phyloP scores from a whole-genome alignment of 2,797 vertebrate species.

The Craterocephalus amniculus region DNA sequence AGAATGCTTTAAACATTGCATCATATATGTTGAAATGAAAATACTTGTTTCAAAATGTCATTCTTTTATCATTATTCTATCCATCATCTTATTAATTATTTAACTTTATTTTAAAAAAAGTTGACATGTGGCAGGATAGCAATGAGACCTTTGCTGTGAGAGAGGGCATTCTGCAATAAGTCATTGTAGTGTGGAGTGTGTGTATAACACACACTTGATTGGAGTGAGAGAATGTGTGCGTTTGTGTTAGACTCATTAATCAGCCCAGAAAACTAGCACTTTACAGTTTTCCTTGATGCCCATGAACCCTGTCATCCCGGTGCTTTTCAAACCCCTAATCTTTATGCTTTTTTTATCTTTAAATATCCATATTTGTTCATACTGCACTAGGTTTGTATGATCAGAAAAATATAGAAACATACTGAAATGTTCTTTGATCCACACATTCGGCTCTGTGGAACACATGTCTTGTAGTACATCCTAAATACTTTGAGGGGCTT shows the following conservation, averaged over 20 bases:
- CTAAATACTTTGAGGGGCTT: conserved; percentile 72
- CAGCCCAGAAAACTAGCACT: conserved; percentile 24
- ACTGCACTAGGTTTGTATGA: neutral
- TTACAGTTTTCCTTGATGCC: conserved; percentile 35
- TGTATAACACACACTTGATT: conserved; percentile 13
- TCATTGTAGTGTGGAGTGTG: conserved; percentile 9
- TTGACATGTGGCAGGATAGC: neutral
- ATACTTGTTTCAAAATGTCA: too few relatives aligned
- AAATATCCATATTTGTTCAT: neutral
- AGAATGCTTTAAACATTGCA: too few relatives aligned
- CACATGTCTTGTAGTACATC: conserved; percentile 32
- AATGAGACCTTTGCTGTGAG: conserved; percentile 11
- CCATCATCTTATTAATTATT: too few relatives aligned
- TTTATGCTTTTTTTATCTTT: neutral
- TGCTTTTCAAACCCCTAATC: conserved; percentile 1
- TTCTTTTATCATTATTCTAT: too few relatives aligned
- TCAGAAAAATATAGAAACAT: neutral
- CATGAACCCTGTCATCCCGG: neutral
- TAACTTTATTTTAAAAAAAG: too few relatives aligned
- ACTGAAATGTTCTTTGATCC: neutral
- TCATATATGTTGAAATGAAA: too few relatives aligned
- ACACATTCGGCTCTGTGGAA: conserved; percentile 5
- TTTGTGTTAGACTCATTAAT: conserved; percentile 68
- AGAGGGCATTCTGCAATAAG: conserved; percentile 37
- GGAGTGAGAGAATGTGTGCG: conserved; percentile 32